Conservation (phyloP, 2,888 invertebrate genomes). For the Drosophila subquinaria region DNA sequence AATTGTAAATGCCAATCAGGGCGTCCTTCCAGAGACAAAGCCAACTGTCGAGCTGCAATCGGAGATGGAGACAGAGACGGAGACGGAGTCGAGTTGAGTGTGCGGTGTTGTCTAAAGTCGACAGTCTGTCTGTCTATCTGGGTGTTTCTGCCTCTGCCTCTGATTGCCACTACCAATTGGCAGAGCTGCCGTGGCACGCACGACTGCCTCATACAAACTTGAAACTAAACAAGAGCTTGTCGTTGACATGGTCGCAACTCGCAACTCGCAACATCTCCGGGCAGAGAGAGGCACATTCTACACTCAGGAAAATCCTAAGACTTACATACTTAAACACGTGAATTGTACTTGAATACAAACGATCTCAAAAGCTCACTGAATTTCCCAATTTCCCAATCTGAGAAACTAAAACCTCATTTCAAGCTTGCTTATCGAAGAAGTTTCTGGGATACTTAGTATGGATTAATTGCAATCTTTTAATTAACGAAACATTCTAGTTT, state of each 20-base stretch:
- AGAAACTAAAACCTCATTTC: too few relatives aligned
- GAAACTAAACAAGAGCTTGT: slow-evolving; percentile 71
- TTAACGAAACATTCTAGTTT: too few relatives aligned
- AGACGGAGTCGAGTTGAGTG: slow-evolving; percentile 15
- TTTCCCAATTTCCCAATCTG: too few relatives aligned
- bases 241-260: slow-evolving; percentile 35
- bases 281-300: slow-evolving; percentile 13
- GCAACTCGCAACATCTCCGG: slow-evolving; percentile 33
- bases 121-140: slow-evolving; percentile 35
- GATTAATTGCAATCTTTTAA: too few relatives aligned
- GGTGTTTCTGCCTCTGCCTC: slow-evolving; percentile 5
- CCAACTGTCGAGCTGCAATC: slow-evolving; percentile 50
- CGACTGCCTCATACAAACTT: slow-evolving; percentile 84
- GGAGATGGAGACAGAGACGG: not conserved
- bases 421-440: too few relatives aligned
- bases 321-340: too few relatives aligned
- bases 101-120: slow-evolving; percentile 45
- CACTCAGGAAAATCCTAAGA: too few relatives aligned
- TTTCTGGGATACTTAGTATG: too few relatives aligned
- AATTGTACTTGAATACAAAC: too few relatives aligned
- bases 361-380: too few relatives aligned
- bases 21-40: slow-evolving; percentile 54
- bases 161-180: slow-evolving; percentile 82
- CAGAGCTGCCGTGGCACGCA: slow-evolving; percentile 75
- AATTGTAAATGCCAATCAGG: slow-evolving; percentile 85